Evolutionary conservation across 2,888 invertebrate species (phyloP), one percentile per base, ranked within the genome.

Genomic region (Mythimna pallens): DNA sequence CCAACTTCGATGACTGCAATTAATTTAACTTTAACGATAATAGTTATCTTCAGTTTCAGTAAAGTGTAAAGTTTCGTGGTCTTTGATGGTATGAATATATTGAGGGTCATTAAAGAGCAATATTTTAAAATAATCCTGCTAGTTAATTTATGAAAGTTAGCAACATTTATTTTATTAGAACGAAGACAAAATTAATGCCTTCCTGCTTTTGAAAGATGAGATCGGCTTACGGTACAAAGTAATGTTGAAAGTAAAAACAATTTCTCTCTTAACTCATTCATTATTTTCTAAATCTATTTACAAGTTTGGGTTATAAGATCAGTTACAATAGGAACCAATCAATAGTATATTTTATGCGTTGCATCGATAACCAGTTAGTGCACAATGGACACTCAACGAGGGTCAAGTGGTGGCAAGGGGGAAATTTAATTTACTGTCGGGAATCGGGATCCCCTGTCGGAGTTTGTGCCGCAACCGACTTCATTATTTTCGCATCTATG

Each of bases 341-440:
- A 81, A 65, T 73, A 70, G 74, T 74, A 88, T 86, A 87, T 89
- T 90, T 89, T 88, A 90, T 87, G 87, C 88, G 87, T 89, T 90
- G 90, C 90, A 91, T 89, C 91, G 89, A 91, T 91, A 90, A 90
- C 89, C 89, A 88, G 91, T 90, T 90, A 91, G 88, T 92, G 90
- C 89, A 90, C 89, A 90, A 91, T 92, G 89, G 90, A 86, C 88
- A 88, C 90, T 88, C 86, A 88, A 91, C 89, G 79, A 91, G 92
- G 93, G 92, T 93, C 91, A 92, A 92, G 92, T 92, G 91, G 89
- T 86, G 91, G 87, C 92, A 70, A 86, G 92, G 90, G 93, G 87
- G 79, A 90, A 92, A 92, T 93, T 92, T 92, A 93, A 93, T 93
- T 93, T 93, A 90, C 90, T 89, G 90, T 86, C 89, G 84, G 87